These are phyloP conservation scores for Heterotilapia buettikoferi DNA, from an alignment of 2,113 vertebrate species.

Conservation along the genomic window DNA sequence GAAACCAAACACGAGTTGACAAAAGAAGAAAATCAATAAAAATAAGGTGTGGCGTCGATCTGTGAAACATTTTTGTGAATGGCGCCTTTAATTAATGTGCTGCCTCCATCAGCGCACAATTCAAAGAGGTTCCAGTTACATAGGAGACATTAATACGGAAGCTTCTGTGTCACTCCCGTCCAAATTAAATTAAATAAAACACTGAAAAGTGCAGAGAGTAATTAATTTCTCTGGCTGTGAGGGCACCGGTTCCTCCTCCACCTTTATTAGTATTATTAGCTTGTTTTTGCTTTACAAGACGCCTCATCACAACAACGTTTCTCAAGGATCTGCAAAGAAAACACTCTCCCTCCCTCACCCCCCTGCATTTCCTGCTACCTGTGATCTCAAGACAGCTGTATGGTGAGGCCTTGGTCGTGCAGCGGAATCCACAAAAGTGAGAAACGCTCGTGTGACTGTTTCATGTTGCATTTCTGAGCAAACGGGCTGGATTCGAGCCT, in stretches of 20 bases:
- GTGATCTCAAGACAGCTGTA: background rate
- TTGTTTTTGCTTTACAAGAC: background rate
- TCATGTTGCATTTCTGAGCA: constrained; percentile 9
- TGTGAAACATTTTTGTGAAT: constrained; percentile 31
- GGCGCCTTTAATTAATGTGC: constrained; percentile 45
- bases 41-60: background rate
- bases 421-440: constrained; percentile 2
- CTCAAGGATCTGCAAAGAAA: background rate
- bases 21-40: background rate
- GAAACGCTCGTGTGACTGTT: background rate
- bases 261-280: background rate
- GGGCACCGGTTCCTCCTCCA: background rate
- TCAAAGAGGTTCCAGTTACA: constrained; percentile 33
- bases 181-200: constrained; percentile 42
- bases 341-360: background rate
- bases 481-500: background rate
- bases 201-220: background rate
- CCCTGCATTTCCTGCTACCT: background rate
- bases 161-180: constrained; percentile 10
- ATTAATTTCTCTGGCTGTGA: constrained; percentile 33
- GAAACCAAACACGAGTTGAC: background rate
- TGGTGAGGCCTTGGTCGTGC: background rate
- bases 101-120: constrained; percentile 28
- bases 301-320: background rate
- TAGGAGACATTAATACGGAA: constrained; percentile 43